These are phyloP conservation scores for Ameiurus melas DNA, from an alignment of 2,113 vertebrate species.

Conservation along the genomic window DNA sequence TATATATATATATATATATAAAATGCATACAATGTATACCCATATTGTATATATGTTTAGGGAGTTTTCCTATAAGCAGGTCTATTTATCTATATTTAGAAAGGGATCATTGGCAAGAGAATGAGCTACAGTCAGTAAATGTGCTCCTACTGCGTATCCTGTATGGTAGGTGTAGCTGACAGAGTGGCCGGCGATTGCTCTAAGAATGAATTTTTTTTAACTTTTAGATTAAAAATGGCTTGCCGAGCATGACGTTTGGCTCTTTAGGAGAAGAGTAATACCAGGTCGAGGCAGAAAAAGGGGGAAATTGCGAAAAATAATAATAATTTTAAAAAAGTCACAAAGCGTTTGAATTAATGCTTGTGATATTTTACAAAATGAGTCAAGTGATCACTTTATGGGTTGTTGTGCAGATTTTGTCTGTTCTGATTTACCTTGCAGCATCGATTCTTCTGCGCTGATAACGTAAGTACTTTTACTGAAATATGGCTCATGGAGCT, in stretches of 20 bases:
- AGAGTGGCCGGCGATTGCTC: too few relatives aligned
- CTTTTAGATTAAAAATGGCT: neutral
- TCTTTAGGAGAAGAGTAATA: too few relatives aligned
- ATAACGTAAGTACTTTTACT: neutral
- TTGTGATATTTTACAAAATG: neutral
- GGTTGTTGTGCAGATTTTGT: too few relatives aligned
- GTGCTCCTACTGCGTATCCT: too few relatives aligned
- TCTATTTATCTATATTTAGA: too few relatives aligned
- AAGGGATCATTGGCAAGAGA: neutral
- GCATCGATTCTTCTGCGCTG: constrained; percentile 23
- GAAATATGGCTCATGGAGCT: constrained; percentile 42
- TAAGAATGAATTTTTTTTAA: neutral
- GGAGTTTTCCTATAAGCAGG: neutral
- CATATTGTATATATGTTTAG: neutral
- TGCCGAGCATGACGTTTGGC: too few relatives aligned
- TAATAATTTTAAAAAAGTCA: neutral
- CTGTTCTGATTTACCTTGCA: constrained; percentile 34
- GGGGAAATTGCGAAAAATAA: neutral
- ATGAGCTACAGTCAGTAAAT: neutral
- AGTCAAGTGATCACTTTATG: neutral
- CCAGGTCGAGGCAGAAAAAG: neutral
- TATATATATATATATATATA: too few relatives aligned
- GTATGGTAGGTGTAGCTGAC: too few relatives aligned
- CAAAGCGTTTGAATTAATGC: too few relatives aligned
- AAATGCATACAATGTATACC: neutral